Evolutionary conservation across 2,113 vertebrate species (phyloP), one percentile per base, ranked within the genome.

Genomic region (Otus sunia): DNA sequence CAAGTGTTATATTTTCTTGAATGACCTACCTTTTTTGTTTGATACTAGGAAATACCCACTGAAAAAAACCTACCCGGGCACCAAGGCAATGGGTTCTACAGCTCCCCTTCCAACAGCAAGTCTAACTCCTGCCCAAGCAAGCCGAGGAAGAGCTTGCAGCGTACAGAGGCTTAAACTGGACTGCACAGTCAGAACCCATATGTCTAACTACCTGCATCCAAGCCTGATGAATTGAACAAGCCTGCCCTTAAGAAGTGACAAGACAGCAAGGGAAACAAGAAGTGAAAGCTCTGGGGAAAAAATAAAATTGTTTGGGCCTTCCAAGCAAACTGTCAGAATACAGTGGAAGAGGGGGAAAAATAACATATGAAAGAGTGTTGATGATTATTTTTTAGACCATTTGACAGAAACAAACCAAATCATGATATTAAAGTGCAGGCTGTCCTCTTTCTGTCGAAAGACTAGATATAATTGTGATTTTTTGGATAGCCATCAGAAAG

Each of bases 341-440:
- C 9, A 77, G 45, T 17, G 18, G 34, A 64, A 73, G 39, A 77
- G 6, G 34, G 21, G 4, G 50, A 80, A 59, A 81, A 76, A 34
- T 14, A 76, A n/a, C n/a, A n/a, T 77, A 45, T 25, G 50, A 69
- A 90, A 81, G 30, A 41, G 20, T 9, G 36, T 22, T 77, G 62
- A 62, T 6, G 45, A 52, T 67, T 78, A 62, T 47, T 63, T 91
- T 20, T 55, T 84, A 86, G 27, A 91, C 49, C 4, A 0, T 52
- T 92, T 88, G 86, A 83, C 72, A 92, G 68, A 80, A 86, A 66
- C 37, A 93, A 88, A 90, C 52, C 52, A 71, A 84, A 81, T 30
- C 9, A 71, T 1, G 1, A 27, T 17, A 73, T 17, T 37, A 8
- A 77, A 84, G 64, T 27, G 29, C 39, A 86, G n/a, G 58, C 50